Evolutionary conservation across 2,113 vertebrate species (phyloP), one percentile per base, ranked within the genome.

Genomic region (Scomber colias): DNA sequence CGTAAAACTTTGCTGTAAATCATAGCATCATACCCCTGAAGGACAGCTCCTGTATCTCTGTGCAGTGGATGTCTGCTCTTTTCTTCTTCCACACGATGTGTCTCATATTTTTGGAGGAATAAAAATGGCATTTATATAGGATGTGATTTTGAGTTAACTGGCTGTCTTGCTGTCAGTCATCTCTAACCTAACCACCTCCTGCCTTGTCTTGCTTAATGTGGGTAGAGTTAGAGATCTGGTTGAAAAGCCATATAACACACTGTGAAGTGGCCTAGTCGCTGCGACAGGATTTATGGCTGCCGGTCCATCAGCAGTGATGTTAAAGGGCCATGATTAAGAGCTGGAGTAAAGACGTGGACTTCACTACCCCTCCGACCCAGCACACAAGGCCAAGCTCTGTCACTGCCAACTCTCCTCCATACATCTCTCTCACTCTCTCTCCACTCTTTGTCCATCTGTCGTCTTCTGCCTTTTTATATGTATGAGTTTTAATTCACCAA

Each of bases 241-340:
- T 89, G 85, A 83, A 77, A 77, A 85, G 86, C 80, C 72, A 49
- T 86, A 86, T 80, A 92, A 87, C 82, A 83, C 85, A 24, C 46
- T 82, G 83, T 83, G 87, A 90, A 91, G 91, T 89, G 90, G 75
- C 70, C 83, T 51, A 46, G 88, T 90, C 81, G 60, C 85, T 74
- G 87, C 86, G 83, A 82, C 44, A 53, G 88, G 89, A 95, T 95
- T 94, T 95, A 94, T 91, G 79, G 92, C 81, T 57, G 71, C 79
- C 69, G 48, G 82, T 91, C 91, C 83, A 83, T 93, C 91, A 89
- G 88, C 67, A 24, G 68, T 86, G 90, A 95, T 93, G 92, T 92
- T 92, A 94, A 94, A 92, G 85, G 89, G 81, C 82, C 79, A 86
- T 95, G 93, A 95, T 95, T 91, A 93, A 95, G 90, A 90, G 92